Percentiles rank a stretch among this genome's conserved stretches.
Conservation (phyloP, 2,888 invertebrate species). For the Caenorhabditis wallacei region DNA sequence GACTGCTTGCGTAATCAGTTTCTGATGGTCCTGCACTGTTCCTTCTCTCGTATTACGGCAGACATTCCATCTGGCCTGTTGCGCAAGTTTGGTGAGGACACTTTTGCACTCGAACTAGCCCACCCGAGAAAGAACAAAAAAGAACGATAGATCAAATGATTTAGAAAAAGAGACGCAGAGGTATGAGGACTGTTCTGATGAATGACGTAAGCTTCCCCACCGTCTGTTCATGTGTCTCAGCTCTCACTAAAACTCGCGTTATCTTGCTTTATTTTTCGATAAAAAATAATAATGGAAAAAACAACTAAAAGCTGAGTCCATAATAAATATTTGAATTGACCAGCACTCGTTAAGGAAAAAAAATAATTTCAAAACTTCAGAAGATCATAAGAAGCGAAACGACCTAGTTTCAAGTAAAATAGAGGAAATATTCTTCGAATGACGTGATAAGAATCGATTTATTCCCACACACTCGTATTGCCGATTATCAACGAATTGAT, state of each 20-base stretch:
- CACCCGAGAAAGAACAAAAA: not conserved
- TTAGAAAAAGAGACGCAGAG: conserved; percentile 34
- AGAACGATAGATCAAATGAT: conserved; percentile 49
- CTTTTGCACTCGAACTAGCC: conserved; percentile 34
- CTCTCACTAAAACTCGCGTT: not conserved
- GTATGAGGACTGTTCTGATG: conserved; percentile 36
- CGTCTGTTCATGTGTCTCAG: conserved; percentile 7
- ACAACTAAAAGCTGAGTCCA: no score
- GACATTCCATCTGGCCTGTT: conserved; percentile 29
- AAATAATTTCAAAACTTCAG: no score
- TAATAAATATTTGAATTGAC: no score
- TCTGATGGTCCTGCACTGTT: conserved; percentile 23
- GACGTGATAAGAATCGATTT: conserved; percentile 29
- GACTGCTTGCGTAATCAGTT: conserved; percentile 37
- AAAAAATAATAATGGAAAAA: no score
- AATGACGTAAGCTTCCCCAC: conserved; percentile 48
- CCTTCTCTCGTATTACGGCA: conserved; percentile 1
- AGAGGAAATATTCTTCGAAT: not conserved
- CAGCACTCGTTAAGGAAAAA: no score
- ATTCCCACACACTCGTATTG: conserved; percentile 8
- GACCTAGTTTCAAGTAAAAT: no score
- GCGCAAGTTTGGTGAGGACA: conserved; percentile 21
- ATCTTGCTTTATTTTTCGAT: not conserved
- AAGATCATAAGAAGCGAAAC: no score
- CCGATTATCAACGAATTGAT: conserved; percentile 54